phyloP scores from a whole-genome alignment of 2,888 invertebrate genomes.

The Nowickia ferox region DNA sequence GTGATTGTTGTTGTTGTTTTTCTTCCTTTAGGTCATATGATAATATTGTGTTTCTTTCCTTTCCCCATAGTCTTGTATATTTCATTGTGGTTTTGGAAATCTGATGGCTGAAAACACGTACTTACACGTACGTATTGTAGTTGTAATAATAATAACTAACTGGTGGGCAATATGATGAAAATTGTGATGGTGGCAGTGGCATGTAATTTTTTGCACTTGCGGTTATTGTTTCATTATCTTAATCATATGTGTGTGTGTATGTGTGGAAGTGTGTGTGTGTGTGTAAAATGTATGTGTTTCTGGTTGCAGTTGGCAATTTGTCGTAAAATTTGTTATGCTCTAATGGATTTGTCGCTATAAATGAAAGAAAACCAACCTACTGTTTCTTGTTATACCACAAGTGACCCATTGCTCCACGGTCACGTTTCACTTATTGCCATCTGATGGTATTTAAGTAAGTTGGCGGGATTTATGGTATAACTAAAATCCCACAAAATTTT shows the following conservation, averaged over 20 bases:
- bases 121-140: neutral
- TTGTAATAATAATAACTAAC: slow-evolving; percentile 8
- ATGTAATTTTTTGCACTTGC: slow-evolving; percentile 60
- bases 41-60: slow-evolving; percentile 41
- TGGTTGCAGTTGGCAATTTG: slow-evolving; percentile 25
- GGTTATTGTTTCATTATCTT: slow-evolving; percentile 64
- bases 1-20: slow-evolving; percentile 12
- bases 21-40: slow-evolving; percentile 63
- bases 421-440: slow-evolving; percentile 41
- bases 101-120: slow-evolving; percentile 32
- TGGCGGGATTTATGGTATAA: neutral
- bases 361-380: slow-evolving; percentile 24
- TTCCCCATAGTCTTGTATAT: slow-evolving; percentile 6
- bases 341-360: slow-evolving; percentile 44
- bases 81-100: slow-evolving; percentile 58
- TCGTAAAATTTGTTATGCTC: slow-evolving; percentile 37
- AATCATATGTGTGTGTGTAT: slow-evolving; percentile 17
- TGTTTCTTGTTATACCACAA: slow-evolving; percentile 10
- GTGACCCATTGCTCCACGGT: slow-evolving; percentile 41
- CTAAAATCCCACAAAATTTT: neutral
- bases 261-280: neutral
- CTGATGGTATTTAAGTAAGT: neutral
- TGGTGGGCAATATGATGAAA: slow-evolving; percentile 18
- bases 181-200: slow-evolving; percentile 34
- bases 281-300: neutral